phyloP scores from a whole-genome alignment of 2,888 invertebrate species.

The Ormyrus pomaceus region DNA sequence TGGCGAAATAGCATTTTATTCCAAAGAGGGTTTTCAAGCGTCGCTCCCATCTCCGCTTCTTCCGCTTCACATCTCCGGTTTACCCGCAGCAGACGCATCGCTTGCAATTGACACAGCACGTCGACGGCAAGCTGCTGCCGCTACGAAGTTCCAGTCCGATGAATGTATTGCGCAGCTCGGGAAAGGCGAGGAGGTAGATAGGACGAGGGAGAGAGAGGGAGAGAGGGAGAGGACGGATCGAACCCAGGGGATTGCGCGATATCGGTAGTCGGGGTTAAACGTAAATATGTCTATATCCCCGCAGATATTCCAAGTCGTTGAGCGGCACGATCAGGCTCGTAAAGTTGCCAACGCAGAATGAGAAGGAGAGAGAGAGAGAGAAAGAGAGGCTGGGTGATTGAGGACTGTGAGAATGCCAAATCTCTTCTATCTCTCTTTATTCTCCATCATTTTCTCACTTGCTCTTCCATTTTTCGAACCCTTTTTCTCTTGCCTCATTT shows the following conservation, averaged over 20 bases:
- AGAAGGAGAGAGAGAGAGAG: conserved; percentile 25
- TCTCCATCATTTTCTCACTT: conserved; percentile 20
- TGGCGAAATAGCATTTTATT: background rate
- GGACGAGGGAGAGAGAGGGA: too few species aligned
- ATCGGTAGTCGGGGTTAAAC: conserved; percentile 23
- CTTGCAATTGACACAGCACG: conserved; percentile 31
- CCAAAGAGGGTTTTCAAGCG: background rate
- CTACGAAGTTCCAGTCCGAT: conserved; percentile 13
- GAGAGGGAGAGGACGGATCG: background rate
- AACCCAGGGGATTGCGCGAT: conserved; percentile 21
- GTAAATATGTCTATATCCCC: conserved; percentile 38
- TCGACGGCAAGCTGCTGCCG: background rate
- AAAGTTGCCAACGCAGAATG: conserved; percentile 21
- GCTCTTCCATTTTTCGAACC: background rate
- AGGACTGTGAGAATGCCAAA: conserved; percentile 22
- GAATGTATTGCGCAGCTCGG: conserved; percentile 16
- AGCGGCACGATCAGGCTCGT: conserved; percentile 23
- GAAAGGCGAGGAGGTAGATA: background rate
- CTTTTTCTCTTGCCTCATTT: conserved; percentile 7
- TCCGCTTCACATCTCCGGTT: background rate
- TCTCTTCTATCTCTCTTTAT: background rate
- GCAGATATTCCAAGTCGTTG: conserved; percentile 30
- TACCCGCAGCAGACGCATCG: background rate
- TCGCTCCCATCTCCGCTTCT: background rate
- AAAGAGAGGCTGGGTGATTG: background rate